Evolutionary conservation across 2,888 invertebrate genomes (phyloP).

Genomic region (Ommatoiulus sabulosus): DNA sequence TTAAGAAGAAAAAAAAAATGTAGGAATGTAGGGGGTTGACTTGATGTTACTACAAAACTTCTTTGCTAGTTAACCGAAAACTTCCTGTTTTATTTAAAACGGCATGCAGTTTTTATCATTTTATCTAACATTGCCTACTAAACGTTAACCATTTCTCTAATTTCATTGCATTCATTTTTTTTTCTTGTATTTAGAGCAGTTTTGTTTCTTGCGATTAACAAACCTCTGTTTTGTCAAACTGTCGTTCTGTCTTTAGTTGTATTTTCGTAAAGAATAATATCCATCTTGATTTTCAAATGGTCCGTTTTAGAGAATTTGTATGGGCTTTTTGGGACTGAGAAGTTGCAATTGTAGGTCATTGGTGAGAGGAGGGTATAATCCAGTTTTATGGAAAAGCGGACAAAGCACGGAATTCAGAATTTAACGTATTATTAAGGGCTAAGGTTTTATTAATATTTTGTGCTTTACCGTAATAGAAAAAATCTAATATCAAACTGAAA

Average conservation of each 20-base stretch:
- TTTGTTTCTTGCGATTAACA: not conserved
- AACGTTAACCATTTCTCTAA: not conserved
- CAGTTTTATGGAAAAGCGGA: too few species aligned
- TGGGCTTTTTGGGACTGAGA: not conserved
- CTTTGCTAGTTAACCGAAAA: not conserved
- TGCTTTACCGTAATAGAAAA: too few species aligned
- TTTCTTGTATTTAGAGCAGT: not conserved
- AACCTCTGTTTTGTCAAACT: not conserved
- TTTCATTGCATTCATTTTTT: conserved; percentile 1
- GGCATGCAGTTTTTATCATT: not conserved
- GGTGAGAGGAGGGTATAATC: too few species aligned
- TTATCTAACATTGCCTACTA: conserved; percentile 30
- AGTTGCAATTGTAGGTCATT: too few species aligned
- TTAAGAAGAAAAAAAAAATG: not conserved
- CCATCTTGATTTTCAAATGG: not conserved
- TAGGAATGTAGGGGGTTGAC: not conserved
- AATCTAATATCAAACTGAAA: too few species aligned
- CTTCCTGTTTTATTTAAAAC: not conserved
- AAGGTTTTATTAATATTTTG: too few species aligned
- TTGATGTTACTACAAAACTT: not conserved
- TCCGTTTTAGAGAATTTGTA: not conserved
- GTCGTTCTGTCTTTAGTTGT: conserved; percentile 8
- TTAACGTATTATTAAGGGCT: too few species aligned
- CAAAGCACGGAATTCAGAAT: too few species aligned
- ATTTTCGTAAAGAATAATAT: not conserved